phyloP scores from a whole-genome alignment of 2,888 invertebrate species.

The Chirona hameri region DNA sequence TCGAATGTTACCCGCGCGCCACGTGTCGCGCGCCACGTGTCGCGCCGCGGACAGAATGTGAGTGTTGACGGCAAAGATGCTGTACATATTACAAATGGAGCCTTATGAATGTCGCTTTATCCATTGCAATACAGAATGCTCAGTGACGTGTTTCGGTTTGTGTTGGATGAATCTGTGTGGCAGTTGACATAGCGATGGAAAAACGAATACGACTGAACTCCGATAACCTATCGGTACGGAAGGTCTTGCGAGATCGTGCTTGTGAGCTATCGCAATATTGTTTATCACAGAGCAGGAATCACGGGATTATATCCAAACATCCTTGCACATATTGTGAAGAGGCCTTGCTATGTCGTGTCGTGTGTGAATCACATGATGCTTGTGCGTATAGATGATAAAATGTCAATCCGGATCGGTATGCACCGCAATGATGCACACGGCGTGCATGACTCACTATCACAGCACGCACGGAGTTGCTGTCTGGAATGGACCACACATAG shows the following conservation, averaged over 20 bases:
- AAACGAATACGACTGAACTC: neutral
- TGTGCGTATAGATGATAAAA: no score
- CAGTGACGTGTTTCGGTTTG: neutral
- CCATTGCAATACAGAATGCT: conserved; percentile 23
- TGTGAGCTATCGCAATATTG: neutral
- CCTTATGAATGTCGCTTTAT: neutral
- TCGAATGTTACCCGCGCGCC: neutral
- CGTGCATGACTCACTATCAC: no score
- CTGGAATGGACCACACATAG: no score
- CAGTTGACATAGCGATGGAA: neutral
- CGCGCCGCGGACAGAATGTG: neutral
- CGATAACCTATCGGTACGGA: no score
- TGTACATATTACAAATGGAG: neutral
- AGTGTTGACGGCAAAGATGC: neutral
- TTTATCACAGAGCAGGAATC: neutral
- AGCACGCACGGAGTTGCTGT: no score
- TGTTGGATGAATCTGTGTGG: neutral
- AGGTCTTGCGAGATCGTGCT: no score
- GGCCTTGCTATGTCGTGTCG: no score
- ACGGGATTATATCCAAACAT: no score
- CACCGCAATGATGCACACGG: no score
- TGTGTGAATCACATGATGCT: no score
- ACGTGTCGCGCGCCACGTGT: neutral
- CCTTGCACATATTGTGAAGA: no score
- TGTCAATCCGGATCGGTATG: no score